Base-by-base conservation (phyloP, 1,140 invertebrate genomes). In the Camponotus pennsylvanicus region DNA sequence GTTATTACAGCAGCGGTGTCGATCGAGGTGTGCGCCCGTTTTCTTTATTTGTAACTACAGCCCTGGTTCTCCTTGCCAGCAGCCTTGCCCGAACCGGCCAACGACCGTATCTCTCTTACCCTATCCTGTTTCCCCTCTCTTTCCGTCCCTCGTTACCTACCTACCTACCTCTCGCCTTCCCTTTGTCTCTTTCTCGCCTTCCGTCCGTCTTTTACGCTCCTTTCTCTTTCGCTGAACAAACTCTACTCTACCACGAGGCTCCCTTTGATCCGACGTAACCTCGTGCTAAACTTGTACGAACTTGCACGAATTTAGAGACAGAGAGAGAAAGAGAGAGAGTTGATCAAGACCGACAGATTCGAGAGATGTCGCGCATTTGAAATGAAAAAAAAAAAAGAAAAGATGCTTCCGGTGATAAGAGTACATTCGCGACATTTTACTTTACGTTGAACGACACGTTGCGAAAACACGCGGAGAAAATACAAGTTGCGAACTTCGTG, bases 81-180 rank as follows among this genome's bases (percentile, higher is more conserved):
- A 93, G 89, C 91, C 91, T 93, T 92, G 92, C 89, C 86, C 86
- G 91, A 86, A 88, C 90, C 91, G 91, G 91, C 92, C 91, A 89
- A 92, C 84, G 89, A 91, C 88, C 90, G 91, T 90, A 87, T 89
- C 85, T 90, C 77, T 87, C 80, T 91, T 88, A 82, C 90, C 49
- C 78, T 86, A 89, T 91, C 85, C 79, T 84, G 86, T 55, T 40
- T 64, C 45, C 32, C 57, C 18, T 27, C 42, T 67, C 61, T 52
- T 79, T 76, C 77, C 27, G 59, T 42, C 59, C 64, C 84, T 64
- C 61, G 73, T 88, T 84, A 37, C 34, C 69, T 80, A 87, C 88
- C 73, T 67, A 79, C 64, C 67, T 64, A 27, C 9, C 57, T 34
- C 32, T 52, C 69, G 76, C 59, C 73, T 86, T 87, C 63, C 66